Evolutionary conservation across 2,797 vertebrate species (phyloP), one percentile per base, ranked within the genome.

Genomic region (Helarctos malayanus): DNA sequence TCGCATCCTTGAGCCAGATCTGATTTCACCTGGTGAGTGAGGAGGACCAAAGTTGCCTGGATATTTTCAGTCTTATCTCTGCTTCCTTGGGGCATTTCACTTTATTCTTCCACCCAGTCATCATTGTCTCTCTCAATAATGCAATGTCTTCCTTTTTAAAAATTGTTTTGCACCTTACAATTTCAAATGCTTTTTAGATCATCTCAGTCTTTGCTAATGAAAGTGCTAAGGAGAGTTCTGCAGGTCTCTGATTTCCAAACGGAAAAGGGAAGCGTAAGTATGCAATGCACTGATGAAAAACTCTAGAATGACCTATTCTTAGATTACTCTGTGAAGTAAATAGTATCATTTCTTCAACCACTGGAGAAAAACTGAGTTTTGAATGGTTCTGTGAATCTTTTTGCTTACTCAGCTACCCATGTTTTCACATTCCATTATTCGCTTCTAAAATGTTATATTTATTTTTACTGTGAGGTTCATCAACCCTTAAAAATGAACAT

Each of bases 131-230:
- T 75, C 65, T 93, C 32, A 79, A 19, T 73, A 96, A 65, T 45
- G 3, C 25, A 38, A 15, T 82, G 3, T 23, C 23, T 83, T 86
- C 56, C 13, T 85, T 75, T 73, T 59, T 19, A 29, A 59, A 54
- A 88, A 18, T 38, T 27, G 9, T 76, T 95, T 61, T 23, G 38
- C 2, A 79, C 38, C 65, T 86, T 87, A 38, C 1, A 85, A 25
- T 90, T 89, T 95, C 52, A 65, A 52, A 63, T 18, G 84, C 52
- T 84, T 65, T 91, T 88, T 61, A 59, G n/a, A 38, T 81, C 13
- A 76, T 63, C 14, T 83, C n/a, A n/a, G 21, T 54, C 18, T 41
- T 73, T 68, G 12, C 29, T 94, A n/a, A 32, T 59, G 49, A 79
- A 38, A 68, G 25, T 65, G 23, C 6, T 25, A 19, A 13, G 75